Evolutionary conservation across 1,140 invertebrate genomes (phyloP), one percentile per base, ranked within the genome.

Genomic region (Calliopsis andreniformis): DNA sequence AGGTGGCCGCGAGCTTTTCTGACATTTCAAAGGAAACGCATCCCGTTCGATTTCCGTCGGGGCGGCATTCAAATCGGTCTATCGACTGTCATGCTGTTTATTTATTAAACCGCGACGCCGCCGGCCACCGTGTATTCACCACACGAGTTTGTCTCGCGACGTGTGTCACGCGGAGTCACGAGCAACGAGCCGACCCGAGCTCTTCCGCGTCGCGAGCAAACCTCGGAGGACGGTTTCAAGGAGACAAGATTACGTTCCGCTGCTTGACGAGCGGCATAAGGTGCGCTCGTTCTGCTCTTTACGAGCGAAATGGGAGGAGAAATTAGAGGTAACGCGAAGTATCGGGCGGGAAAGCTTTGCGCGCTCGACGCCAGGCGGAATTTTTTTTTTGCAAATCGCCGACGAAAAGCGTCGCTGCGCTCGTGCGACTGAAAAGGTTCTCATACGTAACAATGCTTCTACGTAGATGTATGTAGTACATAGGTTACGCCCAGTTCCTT

Each of bases 31-130:
- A 75, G 64, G 42, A 14, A 45, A 39, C 69, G 14, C 59, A 35
- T 55, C 43, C 42, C 71, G n/a, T 66, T 79, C 73, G 73, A 79
- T 79, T 77, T 69, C 78, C 78, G 66, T 25, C 53, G 5, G 14
- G 32, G 32, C 8, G 18, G 58, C 73, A 62, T 69, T 76, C 64
- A 76, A 79, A 79, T 75, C 70, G 25, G 0, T 66, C 20, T 43
- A 61, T 61, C 55, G 71, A 25, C 71, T 63, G 70, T 43, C 55
- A 30, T 0, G 39, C 64, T 45, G 66, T 77, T 76, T 77, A 77
- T 79, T 70, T 64, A 77, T 55, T 51, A 56, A 39, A 61, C 25
- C 55, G 53, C 43, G 5, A 6, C 45, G 0, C 8, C 35, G 25
- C 35, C 35, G 10, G 3, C 35, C 4, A 39, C 35, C 10, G 39